phyloP scores from a whole-genome alignment of 2,113 vertebrate species.

The Chitala chitala region DNA sequence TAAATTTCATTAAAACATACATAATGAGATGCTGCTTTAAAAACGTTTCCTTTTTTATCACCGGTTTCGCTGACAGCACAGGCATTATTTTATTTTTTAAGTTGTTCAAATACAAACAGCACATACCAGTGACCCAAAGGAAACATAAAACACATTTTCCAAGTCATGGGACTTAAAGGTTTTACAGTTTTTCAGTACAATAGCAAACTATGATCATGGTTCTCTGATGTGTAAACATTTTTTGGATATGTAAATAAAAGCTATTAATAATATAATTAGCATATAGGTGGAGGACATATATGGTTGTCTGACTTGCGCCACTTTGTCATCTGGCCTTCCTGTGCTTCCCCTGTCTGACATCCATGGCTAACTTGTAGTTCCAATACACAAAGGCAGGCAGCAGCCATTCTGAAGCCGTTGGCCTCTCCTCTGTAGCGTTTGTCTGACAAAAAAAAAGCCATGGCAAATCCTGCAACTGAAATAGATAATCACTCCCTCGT shows the following conservation, averaged over 20 bases:
- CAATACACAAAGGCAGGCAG: constrained; percentile 44
- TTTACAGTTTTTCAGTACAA: too few species aligned
- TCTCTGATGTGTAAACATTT: neutral
- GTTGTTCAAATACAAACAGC: too few species aligned
- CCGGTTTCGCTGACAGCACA: too few species aligned
- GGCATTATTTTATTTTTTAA: too few species aligned
- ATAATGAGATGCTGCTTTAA: too few species aligned
- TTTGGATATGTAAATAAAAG: too few species aligned
- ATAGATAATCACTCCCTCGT: constrained; percentile 62
- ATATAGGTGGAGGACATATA: constrained; percentile 10
- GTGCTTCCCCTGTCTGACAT: constrained; percentile 33
- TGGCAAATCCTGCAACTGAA: constrained; percentile 55
- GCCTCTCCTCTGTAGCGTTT: constrained; percentile 50
- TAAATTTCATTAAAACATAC: too few species aligned
- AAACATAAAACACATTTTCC: too few species aligned
- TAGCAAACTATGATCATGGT: neutral
- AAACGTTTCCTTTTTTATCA: too few species aligned
- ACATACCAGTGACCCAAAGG: too few species aligned
- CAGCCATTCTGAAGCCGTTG: constrained; percentile 26
- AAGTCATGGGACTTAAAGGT: too few species aligned
- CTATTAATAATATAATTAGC: neutral
- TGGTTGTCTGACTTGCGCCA: constrained; percentile 37
- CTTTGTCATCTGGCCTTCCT: constrained; percentile 28
- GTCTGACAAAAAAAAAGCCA: constrained; percentile 53
- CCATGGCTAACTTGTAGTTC: constrained; percentile 24